Conservation (phyloP, 2,797 vertebrate species). For the Percopsis omiscomaycus region DNA sequence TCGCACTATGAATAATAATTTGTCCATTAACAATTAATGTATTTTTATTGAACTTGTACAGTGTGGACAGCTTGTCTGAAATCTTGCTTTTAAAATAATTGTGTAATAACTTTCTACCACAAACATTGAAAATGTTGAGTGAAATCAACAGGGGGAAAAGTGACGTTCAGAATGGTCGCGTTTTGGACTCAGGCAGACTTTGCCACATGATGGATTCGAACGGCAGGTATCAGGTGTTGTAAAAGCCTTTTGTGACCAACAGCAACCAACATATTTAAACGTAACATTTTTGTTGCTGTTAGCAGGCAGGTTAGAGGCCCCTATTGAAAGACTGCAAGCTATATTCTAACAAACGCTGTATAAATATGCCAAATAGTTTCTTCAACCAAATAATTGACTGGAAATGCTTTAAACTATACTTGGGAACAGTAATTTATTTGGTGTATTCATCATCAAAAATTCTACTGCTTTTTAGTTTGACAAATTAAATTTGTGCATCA, state of each 20-base stretch:
- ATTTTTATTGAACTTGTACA: conserved; percentile 77
- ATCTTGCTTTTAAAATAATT: conserved; percentile 49
- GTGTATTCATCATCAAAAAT: conserved; percentile 57
- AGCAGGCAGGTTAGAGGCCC: no score
- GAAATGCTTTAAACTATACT: conserved; percentile 49
- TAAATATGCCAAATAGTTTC: conserved; percentile 73
- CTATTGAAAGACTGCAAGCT: conserved; percentile 50
- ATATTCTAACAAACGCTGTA: conserved; percentile 56
- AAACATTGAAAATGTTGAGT: conserved; percentile 57
- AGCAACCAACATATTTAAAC: no score
- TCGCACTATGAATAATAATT: not conserved
- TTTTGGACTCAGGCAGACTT: no score
- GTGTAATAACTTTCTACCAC: conserved; percentile 59
- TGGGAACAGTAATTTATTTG: conserved; percentile 64
- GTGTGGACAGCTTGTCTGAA: conserved; percentile 63
- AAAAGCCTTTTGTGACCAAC: no score
- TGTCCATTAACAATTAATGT: conserved; percentile 53
- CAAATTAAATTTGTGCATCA: conserved; percentile 23
- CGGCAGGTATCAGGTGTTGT: no score
- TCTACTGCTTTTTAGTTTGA: conserved; percentile 62
- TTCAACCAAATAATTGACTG: conserved; percentile 58
- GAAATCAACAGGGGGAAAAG: conserved; percentile 54
- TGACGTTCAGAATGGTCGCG: conserved; percentile 19
- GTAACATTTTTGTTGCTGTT: no score
- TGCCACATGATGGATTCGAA: no score